Percentiles rank a stretch among this genome's conserved stretches.
Evolutionary conservation across 2,113 vertebrate genomes (phyloP).

Genomic region (Carlito syrichta): DNA sequence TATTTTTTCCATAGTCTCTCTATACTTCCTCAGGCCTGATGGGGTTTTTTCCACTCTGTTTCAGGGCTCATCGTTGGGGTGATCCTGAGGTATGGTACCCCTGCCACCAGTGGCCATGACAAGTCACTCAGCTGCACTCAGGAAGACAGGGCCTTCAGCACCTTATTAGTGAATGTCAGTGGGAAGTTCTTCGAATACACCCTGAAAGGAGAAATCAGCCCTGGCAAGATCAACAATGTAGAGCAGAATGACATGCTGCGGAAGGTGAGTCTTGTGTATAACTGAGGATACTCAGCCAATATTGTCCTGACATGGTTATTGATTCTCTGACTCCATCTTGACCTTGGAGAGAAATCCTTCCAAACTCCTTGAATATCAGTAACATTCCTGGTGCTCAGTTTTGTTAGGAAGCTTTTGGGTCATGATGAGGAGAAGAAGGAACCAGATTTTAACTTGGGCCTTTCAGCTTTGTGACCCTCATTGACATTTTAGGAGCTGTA

Average conservation of each 20-base stretch:
- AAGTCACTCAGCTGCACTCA: slow-evolving; percentile 93
- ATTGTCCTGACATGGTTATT: background rate
- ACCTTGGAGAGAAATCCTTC: slow-evolving; percentile 20
- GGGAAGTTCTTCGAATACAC: slow-evolving; percentile 98
- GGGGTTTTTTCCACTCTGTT: slow-evolving; percentile 21
- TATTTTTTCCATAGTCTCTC: background rate
- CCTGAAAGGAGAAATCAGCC: slow-evolving; percentile 96
- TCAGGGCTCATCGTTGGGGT: slow-evolving; percentile 96
- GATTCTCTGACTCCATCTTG: background rate
- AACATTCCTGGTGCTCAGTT: background rate
- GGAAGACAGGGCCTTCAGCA: slow-evolving; percentile 89
- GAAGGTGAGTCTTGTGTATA: no score
- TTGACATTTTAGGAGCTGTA: background rate
- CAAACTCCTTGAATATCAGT: background rate
- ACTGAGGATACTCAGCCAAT: background rate
- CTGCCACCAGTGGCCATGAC: slow-evolving; percentile 92
- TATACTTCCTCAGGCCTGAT: slow-evolving; percentile 25
- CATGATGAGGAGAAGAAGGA: background rate
- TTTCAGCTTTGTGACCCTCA: background rate
- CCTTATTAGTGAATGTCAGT: slow-evolving; percentile 95
- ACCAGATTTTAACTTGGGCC: background rate
- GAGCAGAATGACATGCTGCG: slow-evolving; percentile 98
- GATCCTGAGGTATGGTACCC: slow-evolving; percentile 94
- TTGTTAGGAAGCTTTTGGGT: background rate
- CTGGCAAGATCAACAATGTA: slow-evolving; percentile 94